Conservation (phyloP, 2,888 invertebrate genomes). For the Hoplodrina blanda region DNA sequence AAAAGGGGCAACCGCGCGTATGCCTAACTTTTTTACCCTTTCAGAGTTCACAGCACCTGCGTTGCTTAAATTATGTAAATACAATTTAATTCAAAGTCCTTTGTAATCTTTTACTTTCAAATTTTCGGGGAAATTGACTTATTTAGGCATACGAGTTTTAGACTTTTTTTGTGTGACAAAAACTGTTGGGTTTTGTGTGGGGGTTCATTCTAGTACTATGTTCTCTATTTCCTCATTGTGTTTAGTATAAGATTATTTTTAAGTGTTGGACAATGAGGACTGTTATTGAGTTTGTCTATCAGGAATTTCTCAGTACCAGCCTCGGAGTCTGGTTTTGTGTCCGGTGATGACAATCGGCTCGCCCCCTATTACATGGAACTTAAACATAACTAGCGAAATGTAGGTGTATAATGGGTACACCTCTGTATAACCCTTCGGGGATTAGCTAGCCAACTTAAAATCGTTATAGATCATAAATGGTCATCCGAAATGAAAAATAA, state of each 20-base stretch:
- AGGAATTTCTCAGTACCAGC: too few relatives aligned
- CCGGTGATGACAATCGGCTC: too few relatives aligned
- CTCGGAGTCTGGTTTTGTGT: too few relatives aligned
- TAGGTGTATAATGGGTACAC: too few relatives aligned
- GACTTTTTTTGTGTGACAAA: constrained; percentile 42
- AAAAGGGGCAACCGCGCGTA: constrained; percentile 67
- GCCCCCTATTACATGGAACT: too few relatives aligned
- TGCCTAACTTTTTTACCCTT: constrained; percentile 78
- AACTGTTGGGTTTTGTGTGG: constrained; percentile 30
- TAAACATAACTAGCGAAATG: too few relatives aligned
- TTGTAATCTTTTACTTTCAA: constrained; percentile 71
- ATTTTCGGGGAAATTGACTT: constrained; percentile 67
- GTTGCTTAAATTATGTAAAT: constrained; percentile 82
- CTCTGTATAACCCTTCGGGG: too few relatives aligned
- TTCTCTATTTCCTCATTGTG: not conserved
- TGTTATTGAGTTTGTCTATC: too few relatives aligned
- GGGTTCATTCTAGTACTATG: not conserved
- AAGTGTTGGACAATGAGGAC: too few relatives aligned
- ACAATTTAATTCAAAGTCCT: constrained; percentile 76
- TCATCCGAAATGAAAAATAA: too few relatives aligned
- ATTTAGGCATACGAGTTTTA: constrained; percentile 58
- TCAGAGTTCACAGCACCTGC: constrained; percentile 74
- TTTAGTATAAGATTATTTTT: not conserved
- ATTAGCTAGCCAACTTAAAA: too few relatives aligned
- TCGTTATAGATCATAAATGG: too few relatives aligned